Evolutionary conservation across 1,140 invertebrate species (phyloP).

Genomic region (Calliphora vicina): DNA sequence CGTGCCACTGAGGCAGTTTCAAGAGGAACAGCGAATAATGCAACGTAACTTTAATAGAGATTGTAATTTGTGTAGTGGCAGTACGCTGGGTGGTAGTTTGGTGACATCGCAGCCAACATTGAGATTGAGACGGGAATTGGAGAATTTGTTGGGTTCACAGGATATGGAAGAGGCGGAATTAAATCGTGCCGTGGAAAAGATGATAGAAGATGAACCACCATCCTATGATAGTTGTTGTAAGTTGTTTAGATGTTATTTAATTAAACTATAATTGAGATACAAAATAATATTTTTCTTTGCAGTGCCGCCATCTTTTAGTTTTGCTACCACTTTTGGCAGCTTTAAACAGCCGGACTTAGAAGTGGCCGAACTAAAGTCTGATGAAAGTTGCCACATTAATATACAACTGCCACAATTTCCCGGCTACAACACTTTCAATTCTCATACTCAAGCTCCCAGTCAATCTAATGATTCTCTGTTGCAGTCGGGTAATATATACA

Average conservation of each 20-base stretch:
- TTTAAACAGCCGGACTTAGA: conserved; percentile 47
- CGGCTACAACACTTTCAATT: conserved; percentile 50
- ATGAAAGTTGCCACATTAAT: conserved; percentile 37
- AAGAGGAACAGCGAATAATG: background rate
- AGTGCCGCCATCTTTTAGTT: conserved; percentile 61
- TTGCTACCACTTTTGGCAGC: conserved; percentile 56
- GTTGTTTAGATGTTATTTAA: conserved; percentile 26
- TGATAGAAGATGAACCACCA: conserved; percentile 54
- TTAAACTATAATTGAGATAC: background rate
- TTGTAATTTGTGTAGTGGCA: conserved; percentile 10
- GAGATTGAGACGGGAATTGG: background rate
- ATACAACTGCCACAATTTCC: conserved; percentile 57
- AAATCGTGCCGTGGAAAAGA: background rate
- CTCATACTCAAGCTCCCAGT: conserved; percentile 48
- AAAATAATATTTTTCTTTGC: conserved; percentile 15
- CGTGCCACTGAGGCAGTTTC: conserved; percentile 47
- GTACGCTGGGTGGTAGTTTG: conserved; percentile 2
- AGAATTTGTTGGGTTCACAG: background rate
- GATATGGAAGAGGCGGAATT: background rate
- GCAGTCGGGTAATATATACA: conserved; percentile 39
- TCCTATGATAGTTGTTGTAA: conserved; percentile 59
- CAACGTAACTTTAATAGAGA: background rate
- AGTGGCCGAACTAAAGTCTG: conserved; percentile 36
- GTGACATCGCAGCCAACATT: conserved; percentile 11
- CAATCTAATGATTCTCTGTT: conserved; percentile 49